Percentiles rank a stretch among this genome's conserved stretches.
These are phyloP conservation scores for Latrodectus elegans DNA, from an alignment of 2,888 invertebrate genomes.

Conservation along the genomic window DNA sequence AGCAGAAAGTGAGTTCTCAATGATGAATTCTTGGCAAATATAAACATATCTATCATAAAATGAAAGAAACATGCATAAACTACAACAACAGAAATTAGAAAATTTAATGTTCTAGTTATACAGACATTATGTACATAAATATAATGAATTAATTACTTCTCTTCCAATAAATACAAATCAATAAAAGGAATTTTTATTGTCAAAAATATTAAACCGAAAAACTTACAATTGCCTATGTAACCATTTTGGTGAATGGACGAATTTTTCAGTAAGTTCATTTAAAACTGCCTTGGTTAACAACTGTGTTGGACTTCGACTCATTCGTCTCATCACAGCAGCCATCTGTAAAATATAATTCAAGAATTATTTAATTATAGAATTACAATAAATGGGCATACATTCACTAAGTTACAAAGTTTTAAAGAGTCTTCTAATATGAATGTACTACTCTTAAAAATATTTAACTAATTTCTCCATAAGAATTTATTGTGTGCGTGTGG, in stretches of 20 bases:
- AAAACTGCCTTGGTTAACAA: conserved; percentile 73
- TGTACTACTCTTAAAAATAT: not conserved
- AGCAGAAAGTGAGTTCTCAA: conserved; percentile 74
- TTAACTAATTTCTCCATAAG: not conserved
- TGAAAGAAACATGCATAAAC: too few relatives aligned
- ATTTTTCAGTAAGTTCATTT: conserved; percentile 79
- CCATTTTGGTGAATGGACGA: conserved; percentile 81
- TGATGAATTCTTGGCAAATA: conserved; percentile 79
- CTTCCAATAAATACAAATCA: too few relatives aligned
- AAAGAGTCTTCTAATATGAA: not conserved
- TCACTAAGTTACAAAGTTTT: not conserved
- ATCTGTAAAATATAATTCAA: conserved; percentile 73
- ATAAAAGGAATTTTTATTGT: too few relatives aligned
- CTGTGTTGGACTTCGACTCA: conserved; percentile 76
- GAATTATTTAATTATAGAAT: too few relatives aligned
- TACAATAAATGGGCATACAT: not conserved
- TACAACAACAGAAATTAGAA: too few relatives aligned
- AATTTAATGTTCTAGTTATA: too few relatives aligned
- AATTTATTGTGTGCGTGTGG: too few relatives aligned
- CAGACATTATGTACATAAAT: too few relatives aligned
- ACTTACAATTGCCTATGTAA: conserved; percentile 80
- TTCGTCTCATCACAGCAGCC: conserved; percentile 76
- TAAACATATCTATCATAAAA: conserved; percentile 77
- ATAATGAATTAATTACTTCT: too few relatives aligned
- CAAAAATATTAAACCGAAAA: not conserved